Evolutionary conservation across 2,113 vertebrate genomes (phyloP).

Genomic region (Sinocyclocheilus anshuiensis): DNA sequence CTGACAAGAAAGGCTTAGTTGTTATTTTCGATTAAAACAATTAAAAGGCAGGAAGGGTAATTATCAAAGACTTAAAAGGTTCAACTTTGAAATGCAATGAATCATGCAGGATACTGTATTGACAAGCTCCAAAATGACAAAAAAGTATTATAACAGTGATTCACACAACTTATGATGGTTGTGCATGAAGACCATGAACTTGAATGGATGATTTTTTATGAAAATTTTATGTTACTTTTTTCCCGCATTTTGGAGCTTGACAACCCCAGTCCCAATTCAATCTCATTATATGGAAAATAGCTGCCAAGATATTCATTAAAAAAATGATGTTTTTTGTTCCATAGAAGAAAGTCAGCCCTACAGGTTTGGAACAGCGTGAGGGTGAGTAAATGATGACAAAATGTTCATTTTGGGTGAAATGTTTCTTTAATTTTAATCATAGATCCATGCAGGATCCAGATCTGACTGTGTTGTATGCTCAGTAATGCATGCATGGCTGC

Average conservation of each 20-base stretch:
- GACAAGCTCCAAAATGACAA: background rate
- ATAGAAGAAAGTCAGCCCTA: background rate
- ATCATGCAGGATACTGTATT: background rate
- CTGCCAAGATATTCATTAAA: too few species aligned
- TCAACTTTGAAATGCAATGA: constrained; percentile 25
- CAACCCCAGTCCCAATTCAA: background rate
- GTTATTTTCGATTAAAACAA: background rate
- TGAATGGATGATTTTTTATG: background rate
- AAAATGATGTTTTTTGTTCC: too few species aligned
- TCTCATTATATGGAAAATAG: too few species aligned
- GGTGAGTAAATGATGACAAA: background rate
- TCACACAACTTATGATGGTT: background rate
- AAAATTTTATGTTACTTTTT: background rate
- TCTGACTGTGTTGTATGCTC: constrained; percentile 20
- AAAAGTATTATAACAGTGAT: background rate
- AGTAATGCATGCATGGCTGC: constrained; percentile 37
- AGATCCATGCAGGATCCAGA: background rate
- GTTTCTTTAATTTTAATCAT: background rate
- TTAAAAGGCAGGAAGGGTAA: constrained; percentile 18
- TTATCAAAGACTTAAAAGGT: constrained; percentile 24
- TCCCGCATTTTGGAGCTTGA: background rate
- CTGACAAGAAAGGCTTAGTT: constrained; percentile 18
- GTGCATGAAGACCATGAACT: background rate
- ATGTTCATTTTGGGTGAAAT: background rate
- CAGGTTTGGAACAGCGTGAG: background rate